phyloP scores from a whole-genome alignment of 2,888 invertebrate species.

The Xylota sylvarum region DNA sequence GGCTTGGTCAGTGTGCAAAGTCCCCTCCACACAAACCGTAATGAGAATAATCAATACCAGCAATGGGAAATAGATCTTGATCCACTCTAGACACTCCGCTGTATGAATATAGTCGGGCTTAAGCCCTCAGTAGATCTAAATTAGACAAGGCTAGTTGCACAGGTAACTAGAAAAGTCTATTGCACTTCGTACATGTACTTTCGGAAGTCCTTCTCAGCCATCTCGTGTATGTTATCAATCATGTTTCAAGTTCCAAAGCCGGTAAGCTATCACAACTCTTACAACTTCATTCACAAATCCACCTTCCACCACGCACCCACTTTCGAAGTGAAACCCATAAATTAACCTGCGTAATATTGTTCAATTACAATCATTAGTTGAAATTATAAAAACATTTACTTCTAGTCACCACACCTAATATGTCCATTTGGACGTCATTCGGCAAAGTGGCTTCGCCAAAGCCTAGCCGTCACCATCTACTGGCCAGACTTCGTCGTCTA shows the following conservation, averaged over 20 bases:
- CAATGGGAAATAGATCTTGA: too few species aligned
- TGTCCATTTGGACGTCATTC: conserved; percentile 25
- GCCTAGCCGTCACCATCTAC: conserved; percentile 14
- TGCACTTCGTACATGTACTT: too few species aligned
- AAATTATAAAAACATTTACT: conserved; percentile 56
- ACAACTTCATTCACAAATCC: not conserved
- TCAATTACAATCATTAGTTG: conserved; percentile 53
- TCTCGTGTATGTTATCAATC: too few species aligned
- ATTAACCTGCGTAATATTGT: conserved; percentile 48
- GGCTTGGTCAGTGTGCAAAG: too few species aligned
- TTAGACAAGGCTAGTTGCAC: too few species aligned
- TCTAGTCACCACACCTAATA: conserved; percentile 51
- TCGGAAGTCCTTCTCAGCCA: too few species aligned
- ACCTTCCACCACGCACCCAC: not conserved
- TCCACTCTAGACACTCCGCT: too few species aligned
- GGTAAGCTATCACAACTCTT: not conserved
- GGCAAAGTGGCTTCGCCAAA: conserved; percentile 16
- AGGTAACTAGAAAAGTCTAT: too few species aligned
- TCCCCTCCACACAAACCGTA: too few species aligned
- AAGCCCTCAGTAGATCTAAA: too few species aligned
- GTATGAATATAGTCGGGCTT: too few species aligned
- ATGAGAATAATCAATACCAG: too few species aligned
- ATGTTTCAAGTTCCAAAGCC: not conserved
- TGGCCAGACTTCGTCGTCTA: not conserved
- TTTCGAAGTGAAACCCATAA: conserved; percentile 29